phyloP scores from a whole-genome alignment of 2,888 invertebrate genomes.

The Caenorhabditis sp. region DNA sequence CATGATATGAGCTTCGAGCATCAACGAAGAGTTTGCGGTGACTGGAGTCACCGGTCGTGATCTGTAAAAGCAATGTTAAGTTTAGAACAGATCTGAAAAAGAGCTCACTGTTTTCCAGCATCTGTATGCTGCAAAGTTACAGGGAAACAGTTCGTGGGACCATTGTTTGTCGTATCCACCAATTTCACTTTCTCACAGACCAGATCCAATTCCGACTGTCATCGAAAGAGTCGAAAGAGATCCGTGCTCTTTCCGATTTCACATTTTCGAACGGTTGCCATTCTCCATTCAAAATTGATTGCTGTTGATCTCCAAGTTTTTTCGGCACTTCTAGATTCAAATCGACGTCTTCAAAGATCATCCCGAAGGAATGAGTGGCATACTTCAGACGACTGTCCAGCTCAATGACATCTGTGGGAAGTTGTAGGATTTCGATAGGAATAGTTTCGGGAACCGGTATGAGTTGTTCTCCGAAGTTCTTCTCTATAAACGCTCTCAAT shows the following conservation, averaged over 20 bases:
- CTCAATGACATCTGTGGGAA: conserved; percentile 70
- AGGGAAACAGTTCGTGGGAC: conserved; percentile 47
- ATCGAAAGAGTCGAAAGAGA: conserved; percentile 84
- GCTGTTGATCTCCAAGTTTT: conserved; percentile 3
- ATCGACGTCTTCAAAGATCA: conserved; percentile 84
- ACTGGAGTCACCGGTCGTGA: conserved; percentile 33
- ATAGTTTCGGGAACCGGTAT: conserved; percentile 80
- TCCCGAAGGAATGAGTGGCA: conserved; percentile 84
- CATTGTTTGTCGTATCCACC: conserved; percentile 83
- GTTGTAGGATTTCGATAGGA: conserved; percentile 79
- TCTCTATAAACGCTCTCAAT: conserved; percentile 84
- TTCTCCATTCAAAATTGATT: conserved; percentile 26
- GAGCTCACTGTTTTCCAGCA: conserved; percentile 3
- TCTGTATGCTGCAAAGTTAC: conserved; percentile 62
- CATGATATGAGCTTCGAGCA: conserved; percentile 81
- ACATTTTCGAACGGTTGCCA: conserved; percentile 83
- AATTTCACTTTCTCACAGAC: conserved; percentile 84
- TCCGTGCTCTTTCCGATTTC: conserved; percentile 83
- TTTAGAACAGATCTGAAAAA: not conserved
- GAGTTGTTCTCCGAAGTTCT: conserved; percentile 85
- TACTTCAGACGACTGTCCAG: conserved; percentile 78
- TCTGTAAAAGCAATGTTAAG: conserved; percentile 1
- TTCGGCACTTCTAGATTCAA: conserved; percentile 64
- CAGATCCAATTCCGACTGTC: conserved; percentile 85
- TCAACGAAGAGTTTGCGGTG: conserved; percentile 50